Conservation (phyloP, 2,797 vertebrate genomes). For the Scolopax bukidnonensis region DNA sequence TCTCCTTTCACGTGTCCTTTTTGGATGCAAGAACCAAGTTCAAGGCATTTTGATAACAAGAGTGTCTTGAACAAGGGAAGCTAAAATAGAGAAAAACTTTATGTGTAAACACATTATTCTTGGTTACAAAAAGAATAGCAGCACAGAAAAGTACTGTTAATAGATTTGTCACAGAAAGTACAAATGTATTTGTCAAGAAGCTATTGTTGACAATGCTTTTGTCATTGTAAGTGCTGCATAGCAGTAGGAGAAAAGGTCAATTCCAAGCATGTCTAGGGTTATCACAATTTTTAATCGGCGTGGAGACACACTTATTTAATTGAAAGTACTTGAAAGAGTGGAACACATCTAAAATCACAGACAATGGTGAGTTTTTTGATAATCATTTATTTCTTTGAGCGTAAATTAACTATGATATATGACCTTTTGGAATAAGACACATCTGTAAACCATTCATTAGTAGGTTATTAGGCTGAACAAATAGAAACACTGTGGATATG, state of each 20-base stretch:
- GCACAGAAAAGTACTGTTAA: neutral
- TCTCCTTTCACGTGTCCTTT: neutral
- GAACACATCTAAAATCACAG: neutral
- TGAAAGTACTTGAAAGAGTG: neutral
- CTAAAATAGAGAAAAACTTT: neutral
- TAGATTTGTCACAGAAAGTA: neutral
- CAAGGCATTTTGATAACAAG: neutral
- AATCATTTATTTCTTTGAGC: neutral
- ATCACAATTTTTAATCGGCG: neutral
- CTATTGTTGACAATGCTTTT: neutral
- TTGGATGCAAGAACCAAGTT: neutral
- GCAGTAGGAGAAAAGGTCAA: neutral
- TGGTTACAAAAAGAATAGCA: neutral
- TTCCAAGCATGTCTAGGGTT: neutral
- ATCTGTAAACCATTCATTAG: neutral
- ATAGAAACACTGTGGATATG: neutral
- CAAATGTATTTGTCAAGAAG: neutral
- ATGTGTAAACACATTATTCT: neutral
- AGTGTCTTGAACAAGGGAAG: neutral
- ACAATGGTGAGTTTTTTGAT: neutral
- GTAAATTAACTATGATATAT: neutral
- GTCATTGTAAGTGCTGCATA: neutral
- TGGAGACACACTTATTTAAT: neutral
- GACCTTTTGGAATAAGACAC: neutral
- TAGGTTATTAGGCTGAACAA: neutral